These are phyloP conservation scores for Anthrax anthrax DNA, from an alignment of 2,888 invertebrate genomes.

Conservation along the genomic window DNA sequence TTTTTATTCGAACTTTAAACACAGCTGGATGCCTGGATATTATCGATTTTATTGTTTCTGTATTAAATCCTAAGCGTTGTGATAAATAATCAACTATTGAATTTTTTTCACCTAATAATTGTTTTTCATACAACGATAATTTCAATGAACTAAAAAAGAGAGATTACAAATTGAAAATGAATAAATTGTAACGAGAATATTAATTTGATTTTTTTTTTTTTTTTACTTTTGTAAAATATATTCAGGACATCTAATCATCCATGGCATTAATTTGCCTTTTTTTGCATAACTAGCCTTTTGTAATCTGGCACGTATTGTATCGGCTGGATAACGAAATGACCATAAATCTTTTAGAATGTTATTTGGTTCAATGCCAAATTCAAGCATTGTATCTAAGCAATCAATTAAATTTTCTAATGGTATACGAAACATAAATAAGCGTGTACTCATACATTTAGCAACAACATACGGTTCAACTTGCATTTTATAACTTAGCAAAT, in stretches of 20 bases:
- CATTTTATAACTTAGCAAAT: slow-evolving; percentile 39
- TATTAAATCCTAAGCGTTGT: slow-evolving; percentile 37
- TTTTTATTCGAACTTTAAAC: slow-evolving; percentile 39
- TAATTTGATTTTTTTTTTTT: not conserved
- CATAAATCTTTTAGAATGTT: slow-evolving; percentile 46
- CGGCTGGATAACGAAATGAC: slow-evolving; percentile 45
- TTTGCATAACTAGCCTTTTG: slow-evolving; percentile 36
- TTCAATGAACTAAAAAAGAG: slow-evolving; percentile 31
- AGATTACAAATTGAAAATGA: slow-evolving; percentile 24
- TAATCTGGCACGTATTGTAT: slow-evolving; percentile 39
- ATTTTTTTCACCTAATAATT: slow-evolving; percentile 38
- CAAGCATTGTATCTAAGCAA: slow-evolving; percentile 39
- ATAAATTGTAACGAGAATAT: slow-evolving; percentile 1
- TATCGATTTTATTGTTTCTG: slow-evolving; percentile 37
- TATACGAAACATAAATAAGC: slow-evolving; percentile 41
- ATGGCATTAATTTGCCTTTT: slow-evolving; percentile 43
- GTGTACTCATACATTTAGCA: slow-evolving; percentile 36
- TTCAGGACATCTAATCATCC: slow-evolving; percentile 51
- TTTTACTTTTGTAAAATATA: slow-evolving; percentile 40
- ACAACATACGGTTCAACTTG: slow-evolving; percentile 36
- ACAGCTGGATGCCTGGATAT: slow-evolving; percentile 39
- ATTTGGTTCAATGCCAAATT: slow-evolving; percentile 39
- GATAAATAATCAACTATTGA: slow-evolving; percentile 41
- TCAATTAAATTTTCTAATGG: slow-evolving; percentile 40
- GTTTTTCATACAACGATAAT: slow-evolving; percentile 27